Evolutionary conservation across 2,888 invertebrate genomes (phyloP), one percentile per base, ranked within the genome.

Genomic region (Junonia oenone): DNA sequence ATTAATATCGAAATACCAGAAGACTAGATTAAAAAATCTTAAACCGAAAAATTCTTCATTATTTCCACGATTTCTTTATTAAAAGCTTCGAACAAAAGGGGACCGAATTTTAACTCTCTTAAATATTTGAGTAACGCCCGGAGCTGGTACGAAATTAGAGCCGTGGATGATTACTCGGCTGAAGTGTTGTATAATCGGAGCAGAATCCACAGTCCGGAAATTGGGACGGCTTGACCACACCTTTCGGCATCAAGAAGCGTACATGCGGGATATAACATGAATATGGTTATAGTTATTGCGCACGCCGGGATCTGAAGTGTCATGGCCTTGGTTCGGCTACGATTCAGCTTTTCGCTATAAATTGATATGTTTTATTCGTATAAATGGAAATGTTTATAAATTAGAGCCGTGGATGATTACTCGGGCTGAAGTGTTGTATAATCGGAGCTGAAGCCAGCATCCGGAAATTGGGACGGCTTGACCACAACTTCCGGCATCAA

Each of bases 401-500:
- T 61, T 58, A 58, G 55, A 53, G 43, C 45, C 38, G 50, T 55
- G 45, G 50, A 38, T 55, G 58, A 58, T 58, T 55, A 58, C 52
- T 58, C 51, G 50, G n/a, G 37, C 26, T 51, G 55, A 58, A 58
- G 50, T 57, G 55, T 55, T 57, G 49, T 61, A 61, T 61, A 61
- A 61, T 61, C 58, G 55, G 11, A 37, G 58, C 51, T 13, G 51
- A 50, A 57, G 53, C 56, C 52, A 46, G 58, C 38, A 27, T 62
- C 71, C 81, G 83, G 83, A 83, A 81, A 83, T 83, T 82, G 81
- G 75, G 69, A 68, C 68, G 69, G 73, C 72, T 72, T 67, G 69
- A 68, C 72, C n/a, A n/a, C n/a, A n/a, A n/a, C n/a, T n/a, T n/a
- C n/a, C n/a, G n/a, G n/a, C n/a, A n/a, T n/a, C n/a, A n/a, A n/a